phyloP scores from a whole-genome alignment of 2,888 invertebrate species.

The Drosophila demipolita region DNA sequence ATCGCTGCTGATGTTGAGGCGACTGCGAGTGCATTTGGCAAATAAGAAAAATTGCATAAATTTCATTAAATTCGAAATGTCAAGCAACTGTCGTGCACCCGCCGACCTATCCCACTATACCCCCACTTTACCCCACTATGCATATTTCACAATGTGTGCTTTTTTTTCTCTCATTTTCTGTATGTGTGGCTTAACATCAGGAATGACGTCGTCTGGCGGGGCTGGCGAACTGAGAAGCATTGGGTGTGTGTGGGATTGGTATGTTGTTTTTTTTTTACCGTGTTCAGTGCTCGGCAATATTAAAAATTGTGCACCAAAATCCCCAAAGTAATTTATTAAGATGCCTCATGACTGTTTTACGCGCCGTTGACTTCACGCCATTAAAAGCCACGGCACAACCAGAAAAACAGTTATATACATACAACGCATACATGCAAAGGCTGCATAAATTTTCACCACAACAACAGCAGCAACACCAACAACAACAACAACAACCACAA shows the following conservation, averaged over 20 bases:
- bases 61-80: slow-evolving; percentile 81
- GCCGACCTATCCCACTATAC: slow-evolving; percentile 25
- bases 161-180: slow-evolving; percentile 2
- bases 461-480: slow-evolving; percentile 35
- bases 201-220: slow-evolving; percentile 47
- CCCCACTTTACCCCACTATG: slow-evolving; percentile 14
- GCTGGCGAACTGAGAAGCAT: slow-evolving; percentile 23
- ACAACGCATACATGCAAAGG: slow-evolving; percentile 57
- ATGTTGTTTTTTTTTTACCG: neutral
- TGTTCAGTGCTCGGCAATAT: slow-evolving; percentile 69
- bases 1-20: slow-evolving; percentile 46
- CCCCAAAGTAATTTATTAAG: slow-evolving; percentile 85
- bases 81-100: slow-evolving; percentile 70
- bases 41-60: slow-evolving; percentile 81
- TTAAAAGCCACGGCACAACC: slow-evolving; percentile 73
- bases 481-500: slow-evolving; percentile 19
- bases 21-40: slow-evolving; percentile 74
- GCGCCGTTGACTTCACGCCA: slow-evolving; percentile 83
- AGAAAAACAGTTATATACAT: slow-evolving; percentile 42
- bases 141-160: slow-evolving; percentile 23
- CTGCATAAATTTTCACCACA: slow-evolving; percentile 60
- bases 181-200: slow-evolving; percentile 46
- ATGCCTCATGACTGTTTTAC: slow-evolving; percentile 83
- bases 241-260: slow-evolving; percentile 22
- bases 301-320: slow-evolving; percentile 82